Evolutionary conservation across 2,113 vertebrate species (phyloP).

Genomic region (Bufo bufo): DNA sequence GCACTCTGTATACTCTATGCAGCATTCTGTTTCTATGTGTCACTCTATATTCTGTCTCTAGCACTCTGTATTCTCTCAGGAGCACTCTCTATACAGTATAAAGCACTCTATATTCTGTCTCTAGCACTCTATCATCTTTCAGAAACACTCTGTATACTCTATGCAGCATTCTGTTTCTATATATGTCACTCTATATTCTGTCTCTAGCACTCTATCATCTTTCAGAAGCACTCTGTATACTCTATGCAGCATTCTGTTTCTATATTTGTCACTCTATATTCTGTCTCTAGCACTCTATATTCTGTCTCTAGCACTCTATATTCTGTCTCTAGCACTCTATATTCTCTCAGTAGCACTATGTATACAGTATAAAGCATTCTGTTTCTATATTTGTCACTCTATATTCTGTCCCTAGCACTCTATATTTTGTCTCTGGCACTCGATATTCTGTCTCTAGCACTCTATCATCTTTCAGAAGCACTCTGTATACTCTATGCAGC

Average conservation of each 20-base stretch:
- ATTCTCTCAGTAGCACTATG: background rate
- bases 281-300: background rate
- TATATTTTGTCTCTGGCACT: no score
- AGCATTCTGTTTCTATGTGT: no score
- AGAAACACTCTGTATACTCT: background rate
- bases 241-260: no score
- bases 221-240: background rate
- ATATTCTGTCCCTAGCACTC: background rate
- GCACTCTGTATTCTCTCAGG: background rate
- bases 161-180: background rate
- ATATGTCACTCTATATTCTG: background rate
- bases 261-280: background rate
- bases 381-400: background rate
- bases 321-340: background rate
- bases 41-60: background rate
- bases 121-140: background rate
- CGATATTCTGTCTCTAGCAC: background rate
- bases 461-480: background rate
- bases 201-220: background rate
- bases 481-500: no score
- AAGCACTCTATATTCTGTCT: background rate
- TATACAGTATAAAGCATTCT: no score
- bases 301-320: no score
- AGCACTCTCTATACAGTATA: background rate
- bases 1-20: background rate